Base-by-base conservation (phyloP, 92 coral and sea anemone species). In the Galaxea fascicularis region DNA sequence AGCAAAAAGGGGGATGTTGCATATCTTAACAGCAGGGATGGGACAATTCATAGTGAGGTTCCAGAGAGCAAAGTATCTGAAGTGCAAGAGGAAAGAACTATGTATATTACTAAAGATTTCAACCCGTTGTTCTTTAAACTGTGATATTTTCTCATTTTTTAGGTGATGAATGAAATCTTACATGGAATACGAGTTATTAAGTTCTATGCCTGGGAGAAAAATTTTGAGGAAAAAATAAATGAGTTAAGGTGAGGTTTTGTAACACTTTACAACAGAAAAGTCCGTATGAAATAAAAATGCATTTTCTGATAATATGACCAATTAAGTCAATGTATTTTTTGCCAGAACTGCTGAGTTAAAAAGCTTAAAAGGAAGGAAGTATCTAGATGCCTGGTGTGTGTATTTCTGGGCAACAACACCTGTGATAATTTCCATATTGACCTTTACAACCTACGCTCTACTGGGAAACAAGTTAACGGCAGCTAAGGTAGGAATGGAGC, bases 321-420 rank as follows among this genome's bases (percentile, higher is more conserved):
- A 10, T 53, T 5, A 15, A 63, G n/a, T 16, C 24, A 13, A 12
- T 76, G 10, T 4, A 39, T 17, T 46, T 65, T 87, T 56, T 20
- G 80, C 6, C 54, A 96, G 98, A 77, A 76, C 91, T 45, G 96
- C 91, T n/a, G 98, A 96, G 65, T 86, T 96, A 27, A 96, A 96
- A 73, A 96, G 95, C 74, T 85, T 96, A 54, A 94, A 91, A 87
- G 96, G 98, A 21, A 95, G 98, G 78, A 96, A 96, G 71, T 96
- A 96, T 59, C 77, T 96, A 56, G 98, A 96, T 89, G 98, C 98
- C 0, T 94, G 98, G 98, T 96, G 98, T 73, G 98, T 96, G 58
- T 96, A 94, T 52, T 96, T 96, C 83, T 96, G 98, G 98, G 98
- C 98, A 3, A 96, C 98, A 11, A 96, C 98, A n/a, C 98, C 98